A percentile compares a stretch with the other conserved stretches of the same genome.
These are phyloP conservation scores for Gambusia affinis DNA, from an alignment of 2,113 vertebrate species.

Conservation along the genomic window DNA sequence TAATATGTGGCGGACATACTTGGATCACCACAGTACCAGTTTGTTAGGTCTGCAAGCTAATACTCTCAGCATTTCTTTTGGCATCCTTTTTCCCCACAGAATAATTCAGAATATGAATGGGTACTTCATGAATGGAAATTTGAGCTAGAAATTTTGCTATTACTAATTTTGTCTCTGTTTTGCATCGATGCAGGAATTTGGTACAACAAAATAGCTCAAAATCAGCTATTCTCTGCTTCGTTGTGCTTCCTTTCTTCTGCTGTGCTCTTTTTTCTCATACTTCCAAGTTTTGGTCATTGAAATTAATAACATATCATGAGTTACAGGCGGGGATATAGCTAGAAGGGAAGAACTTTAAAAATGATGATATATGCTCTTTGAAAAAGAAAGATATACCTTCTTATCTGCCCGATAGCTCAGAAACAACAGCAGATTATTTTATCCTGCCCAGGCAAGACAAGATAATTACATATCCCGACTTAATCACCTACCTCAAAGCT, in stretches of 20 bases:
- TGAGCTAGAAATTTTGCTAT: not conserved
- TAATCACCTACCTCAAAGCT: constrained; percentile 70
- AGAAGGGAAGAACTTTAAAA: not conserved
- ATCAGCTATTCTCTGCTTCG: too few relatives aligned
- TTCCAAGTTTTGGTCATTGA: not conserved
- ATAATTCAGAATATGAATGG: not conserved
- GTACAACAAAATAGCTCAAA: too few relatives aligned
- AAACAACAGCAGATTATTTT: constrained; percentile 66
- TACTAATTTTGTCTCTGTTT: not conserved
- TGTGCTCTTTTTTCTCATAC: not conserved
- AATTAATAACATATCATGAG: not conserved
- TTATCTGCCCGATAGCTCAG: constrained; percentile 54
- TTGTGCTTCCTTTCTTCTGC: too few relatives aligned
- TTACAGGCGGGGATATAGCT: not conserved
- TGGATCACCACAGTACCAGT: not conserved
- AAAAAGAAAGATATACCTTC: constrained; percentile 70
- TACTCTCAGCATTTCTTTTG: not conserved
- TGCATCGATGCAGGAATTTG: not conserved
- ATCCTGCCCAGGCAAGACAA: constrained; percentile 74
- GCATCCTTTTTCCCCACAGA: too few relatives aligned
- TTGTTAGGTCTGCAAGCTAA: not conserved
- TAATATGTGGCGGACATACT: not conserved
- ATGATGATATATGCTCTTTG: not conserved
- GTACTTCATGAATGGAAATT: too few relatives aligned
- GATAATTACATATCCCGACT: constrained; percentile 67